Percentiles rank a stretch among this genome's conserved stretches.
Conservation (phyloP, 2,888 invertebrate genomes). For the Eupeodes luniger region DNA sequence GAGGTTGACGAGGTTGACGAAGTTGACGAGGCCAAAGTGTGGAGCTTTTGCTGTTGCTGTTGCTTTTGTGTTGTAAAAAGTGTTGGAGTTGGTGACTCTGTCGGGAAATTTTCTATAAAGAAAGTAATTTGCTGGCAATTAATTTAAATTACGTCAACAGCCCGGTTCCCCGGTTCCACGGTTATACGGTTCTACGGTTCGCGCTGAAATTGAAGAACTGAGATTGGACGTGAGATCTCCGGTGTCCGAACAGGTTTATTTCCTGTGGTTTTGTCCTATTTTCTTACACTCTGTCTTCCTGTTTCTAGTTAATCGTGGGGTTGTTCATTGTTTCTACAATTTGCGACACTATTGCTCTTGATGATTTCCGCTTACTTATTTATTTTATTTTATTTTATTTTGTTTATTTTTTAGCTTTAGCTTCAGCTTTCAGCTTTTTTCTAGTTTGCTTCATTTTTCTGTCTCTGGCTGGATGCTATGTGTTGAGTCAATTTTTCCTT, state of each 20-base stretch:
- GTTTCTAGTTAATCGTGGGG: slow-evolving; percentile 68
- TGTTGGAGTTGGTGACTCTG: slow-evolving; percentile 16
- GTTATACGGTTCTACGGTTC: neutral
- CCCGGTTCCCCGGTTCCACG: slow-evolving; percentile 3
- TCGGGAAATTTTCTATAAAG: slow-evolving; percentile 53
- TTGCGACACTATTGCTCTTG: slow-evolving; percentile 68
- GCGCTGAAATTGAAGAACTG: slow-evolving; percentile 60
- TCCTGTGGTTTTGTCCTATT: slow-evolving; percentile 60
- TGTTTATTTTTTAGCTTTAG: slow-evolving; percentile 37
- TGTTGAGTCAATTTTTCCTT: slow-evolving; percentile 17
- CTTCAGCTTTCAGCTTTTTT: neutral
- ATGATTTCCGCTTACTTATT: slow-evolving; percentile 58
- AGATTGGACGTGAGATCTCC: slow-evolving; percentile 58
- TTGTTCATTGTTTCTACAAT: slow-evolving; percentile 69
- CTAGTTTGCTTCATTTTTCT: slow-evolving; percentile 55
- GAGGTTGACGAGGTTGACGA: neutral
- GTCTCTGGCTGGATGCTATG: neutral
- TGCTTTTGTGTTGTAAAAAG: neutral
- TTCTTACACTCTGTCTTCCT: slow-evolving; percentile 54
- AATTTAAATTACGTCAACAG: slow-evolving; percentile 78
- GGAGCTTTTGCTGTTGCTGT: neutral
- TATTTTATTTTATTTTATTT: slow-evolving; percentile 31
- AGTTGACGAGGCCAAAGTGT: slow-evolving; percentile 32
- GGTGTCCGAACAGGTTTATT: slow-evolving; percentile 55
- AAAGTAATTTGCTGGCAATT: slow-evolving; percentile 79